Percentiles rank a stretch among this genome's conserved stretches.
These are phyloP conservation scores for Pristiophorus japonicus DNA, from an alignment of 2,113 vertebrate species.

Conservation along the genomic window DNA sequence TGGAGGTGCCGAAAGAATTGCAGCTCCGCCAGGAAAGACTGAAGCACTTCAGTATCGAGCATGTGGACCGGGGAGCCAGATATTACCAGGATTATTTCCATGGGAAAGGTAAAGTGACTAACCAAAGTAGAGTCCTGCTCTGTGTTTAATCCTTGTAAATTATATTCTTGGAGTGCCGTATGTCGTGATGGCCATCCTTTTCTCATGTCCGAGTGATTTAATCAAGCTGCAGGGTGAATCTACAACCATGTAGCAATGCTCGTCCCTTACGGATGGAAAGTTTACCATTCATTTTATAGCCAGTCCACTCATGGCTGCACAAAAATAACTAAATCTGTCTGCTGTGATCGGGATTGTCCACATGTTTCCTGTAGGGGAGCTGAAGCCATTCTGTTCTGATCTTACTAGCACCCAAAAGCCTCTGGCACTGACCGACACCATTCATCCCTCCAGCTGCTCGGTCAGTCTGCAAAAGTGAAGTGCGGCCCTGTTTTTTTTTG, in stretches of 20 bases:
- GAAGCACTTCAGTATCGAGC: conserved; percentile 77
- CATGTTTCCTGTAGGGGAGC: neutral
- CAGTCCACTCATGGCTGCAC: too few relatives aligned
- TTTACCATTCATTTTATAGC: neutral
- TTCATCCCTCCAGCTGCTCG: too few relatives aligned
- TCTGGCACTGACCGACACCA: neutral
- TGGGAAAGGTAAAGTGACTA: conserved; percentile 56
- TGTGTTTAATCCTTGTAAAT: neutral
- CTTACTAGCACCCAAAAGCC: neutral
- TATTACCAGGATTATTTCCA: conserved; percentile 86
- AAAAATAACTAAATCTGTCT: neutral
- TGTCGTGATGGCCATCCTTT: neutral
- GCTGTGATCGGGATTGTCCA: neutral
- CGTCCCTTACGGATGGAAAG: too few relatives aligned
- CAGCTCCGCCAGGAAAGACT: conserved; percentile 59
- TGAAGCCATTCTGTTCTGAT: neutral
- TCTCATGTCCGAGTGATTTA: neutral
- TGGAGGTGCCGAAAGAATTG: conserved; percentile 71
- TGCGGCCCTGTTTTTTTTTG: too few relatives aligned
- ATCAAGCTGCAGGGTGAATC: neutral
- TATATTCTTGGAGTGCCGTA: neutral
- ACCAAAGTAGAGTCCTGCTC: neutral
- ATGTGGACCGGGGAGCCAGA: conserved; percentile 79
- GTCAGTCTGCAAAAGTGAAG: too few relatives aligned
- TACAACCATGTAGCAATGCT: neutral